Evolutionary conservation across 2,888 invertebrate species (phyloP).

Genomic region (Stenoptilia bipunctidactyla): DNA sequence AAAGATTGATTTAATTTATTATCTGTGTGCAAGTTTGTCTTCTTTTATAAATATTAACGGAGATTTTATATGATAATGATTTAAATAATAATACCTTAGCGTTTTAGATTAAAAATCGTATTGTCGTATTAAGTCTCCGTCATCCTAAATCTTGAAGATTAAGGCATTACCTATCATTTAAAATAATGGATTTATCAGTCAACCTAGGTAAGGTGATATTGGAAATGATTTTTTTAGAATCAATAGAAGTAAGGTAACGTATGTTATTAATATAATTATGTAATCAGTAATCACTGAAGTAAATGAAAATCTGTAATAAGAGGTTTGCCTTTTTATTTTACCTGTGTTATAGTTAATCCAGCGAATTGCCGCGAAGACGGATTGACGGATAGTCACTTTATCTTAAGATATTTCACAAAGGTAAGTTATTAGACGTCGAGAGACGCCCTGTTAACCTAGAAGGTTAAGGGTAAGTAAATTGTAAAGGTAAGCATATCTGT

Average conservation of each 20-base stretch:
- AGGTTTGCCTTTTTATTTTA: constrained; percentile 21
- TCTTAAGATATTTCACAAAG: no score
- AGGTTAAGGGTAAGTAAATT: no score
- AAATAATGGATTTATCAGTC: constrained; percentile 61
- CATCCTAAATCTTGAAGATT: constrained; percentile 31
- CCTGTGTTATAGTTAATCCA: neutral
- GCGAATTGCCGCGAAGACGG: neutral
- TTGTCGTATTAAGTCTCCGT: constrained; percentile 23
- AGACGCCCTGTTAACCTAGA: no score
- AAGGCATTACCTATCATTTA: constrained; percentile 39
- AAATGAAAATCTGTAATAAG: constrained; percentile 50
- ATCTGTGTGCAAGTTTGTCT: neutral
- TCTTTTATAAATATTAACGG: constrained; percentile 4
- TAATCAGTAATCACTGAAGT: constrained; percentile 71
- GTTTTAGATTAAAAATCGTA: constrained; percentile 16
- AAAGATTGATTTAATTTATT: neutral
- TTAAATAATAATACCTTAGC: constrained; percentile 21
- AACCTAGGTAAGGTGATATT: constrained; percentile 68
- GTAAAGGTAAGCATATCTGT: no score
- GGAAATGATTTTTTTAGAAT: constrained; percentile 72
- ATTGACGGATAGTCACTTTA: neutral
- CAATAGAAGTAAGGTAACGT: constrained; percentile 65
- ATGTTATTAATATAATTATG: constrained; percentile 64
- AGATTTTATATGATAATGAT: constrained; percentile 15
- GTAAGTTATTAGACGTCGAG: no score